Evolutionary conservation across 2,113 vertebrate species (phyloP).

Genomic region (Lamprotornis superbus): DNA sequence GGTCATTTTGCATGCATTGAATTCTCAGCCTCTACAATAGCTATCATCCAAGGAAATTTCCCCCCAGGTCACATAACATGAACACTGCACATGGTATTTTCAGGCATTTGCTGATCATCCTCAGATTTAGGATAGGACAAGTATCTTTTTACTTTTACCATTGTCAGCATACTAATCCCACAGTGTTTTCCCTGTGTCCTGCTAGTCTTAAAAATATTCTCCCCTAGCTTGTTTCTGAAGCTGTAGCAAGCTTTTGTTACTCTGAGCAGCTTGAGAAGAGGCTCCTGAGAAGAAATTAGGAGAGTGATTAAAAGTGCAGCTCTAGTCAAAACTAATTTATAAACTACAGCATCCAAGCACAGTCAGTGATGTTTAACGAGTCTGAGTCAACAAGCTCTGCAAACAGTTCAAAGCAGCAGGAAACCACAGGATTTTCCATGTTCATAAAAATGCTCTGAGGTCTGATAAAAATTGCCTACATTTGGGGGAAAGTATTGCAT

Average conservation of each 20-base stretch:
- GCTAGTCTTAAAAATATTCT: neutral
- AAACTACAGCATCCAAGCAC: neutral
- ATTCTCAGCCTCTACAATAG: neutral
- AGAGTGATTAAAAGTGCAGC: neutral
- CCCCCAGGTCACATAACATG: neutral
- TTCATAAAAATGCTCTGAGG: neutral
- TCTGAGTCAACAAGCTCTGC: neutral
- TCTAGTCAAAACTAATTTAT: neutral
- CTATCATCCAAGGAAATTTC: neutral
- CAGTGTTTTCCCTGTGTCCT: neutral
- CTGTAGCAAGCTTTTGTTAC: neutral
- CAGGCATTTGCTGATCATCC: neutral
- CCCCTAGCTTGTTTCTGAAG: neutral
- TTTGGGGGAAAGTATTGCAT: neutral
- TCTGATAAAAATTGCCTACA: neutral
- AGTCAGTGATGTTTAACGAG: neutral
- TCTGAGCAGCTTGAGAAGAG: neutral
- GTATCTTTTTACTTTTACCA: neutral
- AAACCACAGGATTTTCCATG: neutral
- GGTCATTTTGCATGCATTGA: neutral
- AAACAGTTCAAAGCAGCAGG: neutral
- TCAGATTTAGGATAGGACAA: neutral
- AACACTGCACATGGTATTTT: neutral
- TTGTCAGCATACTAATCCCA: neutral
- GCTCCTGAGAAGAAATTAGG: neutral